These are phyloP conservation scores for Carlito syrichta DNA, from an alignment of 2,113 vertebrate genomes.

Conservation along the genomic window DNA sequence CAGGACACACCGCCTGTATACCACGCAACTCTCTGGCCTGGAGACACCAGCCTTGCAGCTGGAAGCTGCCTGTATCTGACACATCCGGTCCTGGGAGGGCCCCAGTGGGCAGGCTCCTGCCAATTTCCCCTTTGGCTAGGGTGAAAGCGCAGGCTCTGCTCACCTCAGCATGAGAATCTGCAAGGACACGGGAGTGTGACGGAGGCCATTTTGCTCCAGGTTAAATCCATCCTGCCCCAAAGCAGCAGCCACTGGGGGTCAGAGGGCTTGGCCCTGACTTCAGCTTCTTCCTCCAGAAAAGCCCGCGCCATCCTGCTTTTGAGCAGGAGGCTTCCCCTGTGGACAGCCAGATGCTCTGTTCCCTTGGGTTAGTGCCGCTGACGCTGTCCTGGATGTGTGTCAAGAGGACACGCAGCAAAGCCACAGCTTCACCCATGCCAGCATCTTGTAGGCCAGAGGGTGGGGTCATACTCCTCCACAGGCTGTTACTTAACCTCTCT, in stretches of 20 bases:
- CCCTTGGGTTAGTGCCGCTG: rapidly evolving
- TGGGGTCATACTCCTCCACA: background rate
- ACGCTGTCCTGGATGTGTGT: too few relatives aligned
- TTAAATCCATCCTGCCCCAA: background rate
- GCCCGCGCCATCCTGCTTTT: background rate
- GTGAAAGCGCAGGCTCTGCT: background rate
- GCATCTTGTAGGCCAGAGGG: background rate
- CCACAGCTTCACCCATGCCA: background rate
- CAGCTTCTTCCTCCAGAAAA: background rate
- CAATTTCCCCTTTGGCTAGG: background rate
- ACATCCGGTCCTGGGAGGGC: background rate
- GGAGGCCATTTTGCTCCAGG: background rate
- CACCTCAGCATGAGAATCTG: background rate
- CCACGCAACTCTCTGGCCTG: rapidly evolving
- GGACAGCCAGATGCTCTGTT: background rate
- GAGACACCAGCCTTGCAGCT: background rate
- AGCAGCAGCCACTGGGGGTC: background rate
- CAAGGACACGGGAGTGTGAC: too few relatives aligned
- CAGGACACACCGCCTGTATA: too few relatives aligned
- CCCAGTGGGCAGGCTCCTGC: background rate
- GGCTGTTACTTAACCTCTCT: background rate
- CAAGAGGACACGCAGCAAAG: rapidly evolving
- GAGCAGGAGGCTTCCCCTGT: background rate
- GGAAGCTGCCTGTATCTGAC: background rate
- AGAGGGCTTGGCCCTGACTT: background rate